Conservation (phyloP, 2,888 invertebrate species). For the Caenorhabditis uteleia region DNA sequence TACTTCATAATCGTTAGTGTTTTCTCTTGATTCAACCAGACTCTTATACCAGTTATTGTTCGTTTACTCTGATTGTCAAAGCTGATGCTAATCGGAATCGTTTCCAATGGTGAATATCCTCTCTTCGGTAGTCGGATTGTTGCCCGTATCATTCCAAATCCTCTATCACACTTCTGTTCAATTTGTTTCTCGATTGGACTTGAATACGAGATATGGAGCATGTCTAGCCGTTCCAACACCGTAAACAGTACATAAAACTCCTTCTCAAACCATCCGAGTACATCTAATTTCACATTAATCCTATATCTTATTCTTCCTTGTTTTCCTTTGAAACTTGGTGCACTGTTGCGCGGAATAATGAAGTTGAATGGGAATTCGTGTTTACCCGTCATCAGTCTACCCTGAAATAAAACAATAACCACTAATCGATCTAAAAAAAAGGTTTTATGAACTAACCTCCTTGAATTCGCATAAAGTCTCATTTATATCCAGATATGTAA, state of each 20-base stretch:
- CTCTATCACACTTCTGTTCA: conserved; percentile 14
- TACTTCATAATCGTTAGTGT: neutral
- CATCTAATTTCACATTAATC: conserved; percentile 25
- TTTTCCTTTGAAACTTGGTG: conserved; percentile 25
- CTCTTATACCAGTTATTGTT: neutral
- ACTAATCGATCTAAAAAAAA: no score
- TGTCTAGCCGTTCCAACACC: conserved; percentile 24
- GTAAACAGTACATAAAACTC: conserved; percentile 14
- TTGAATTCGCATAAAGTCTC: no score
- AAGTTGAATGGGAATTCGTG: conserved; percentile 22
- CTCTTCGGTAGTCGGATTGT: conserved; percentile 13
- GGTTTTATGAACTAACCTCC: no score
- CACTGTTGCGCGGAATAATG: conserved; percentile 9
- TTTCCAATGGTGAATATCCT: conserved; percentile 3
- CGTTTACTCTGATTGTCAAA: neutral
- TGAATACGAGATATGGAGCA: conserved; percentile 13
- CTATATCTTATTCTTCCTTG: conserved; percentile 26
- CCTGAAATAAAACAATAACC: conserved; percentile 12
- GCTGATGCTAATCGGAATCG: neutral
- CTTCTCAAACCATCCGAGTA: conserved; percentile 28
- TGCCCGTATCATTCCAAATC: conserved; percentile 11
- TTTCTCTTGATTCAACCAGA: conserved; percentile 6
- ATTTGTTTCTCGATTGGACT: conserved; percentile 18
- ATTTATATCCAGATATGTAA: no score
- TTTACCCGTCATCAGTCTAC: conserved; percentile 7